Percentiles rank a stretch among this genome's conserved stretches.
Conservation (phyloP, 2,113 vertebrate genomes). For the Balaeniceps rex region DNA sequence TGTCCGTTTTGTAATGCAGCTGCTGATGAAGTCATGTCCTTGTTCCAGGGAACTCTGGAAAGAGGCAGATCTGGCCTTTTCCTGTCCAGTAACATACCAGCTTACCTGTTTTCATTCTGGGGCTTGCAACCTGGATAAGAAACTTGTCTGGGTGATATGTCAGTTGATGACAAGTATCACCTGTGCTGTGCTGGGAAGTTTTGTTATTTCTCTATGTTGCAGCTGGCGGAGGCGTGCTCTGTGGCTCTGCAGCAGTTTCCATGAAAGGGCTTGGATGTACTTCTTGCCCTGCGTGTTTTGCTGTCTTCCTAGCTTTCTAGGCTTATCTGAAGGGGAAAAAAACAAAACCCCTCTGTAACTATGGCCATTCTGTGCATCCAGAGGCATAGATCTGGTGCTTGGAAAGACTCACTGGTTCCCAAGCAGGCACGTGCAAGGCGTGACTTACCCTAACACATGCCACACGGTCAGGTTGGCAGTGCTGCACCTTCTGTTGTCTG, state of each 20-base stretch:
- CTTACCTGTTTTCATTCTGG: not conserved
- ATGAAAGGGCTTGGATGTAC: not conserved
- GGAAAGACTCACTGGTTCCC: not conserved
- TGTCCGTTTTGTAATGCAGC: not conserved
- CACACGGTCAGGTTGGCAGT: accelerated
- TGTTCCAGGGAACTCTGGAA: not conserved
- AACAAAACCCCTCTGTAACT: too few relatives aligned
- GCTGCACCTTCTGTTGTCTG: too few relatives aligned
- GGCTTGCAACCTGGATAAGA: not conserved
- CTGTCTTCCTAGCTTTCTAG: not conserved
- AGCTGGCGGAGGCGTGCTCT: not conserved
- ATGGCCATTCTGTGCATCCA: not conserved
- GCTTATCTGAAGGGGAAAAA: not conserved
- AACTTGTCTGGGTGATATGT: not conserved
- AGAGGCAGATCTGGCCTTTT: not conserved
- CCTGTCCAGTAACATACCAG: not conserved
- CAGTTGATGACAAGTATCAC: not conserved
- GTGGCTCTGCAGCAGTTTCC: not conserved
- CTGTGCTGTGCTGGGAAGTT: not conserved
- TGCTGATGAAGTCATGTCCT: not conserved
- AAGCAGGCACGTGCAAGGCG: accelerated
- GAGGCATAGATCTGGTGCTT: not conserved
- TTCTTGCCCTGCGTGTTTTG: not conserved
- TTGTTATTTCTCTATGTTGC: not conserved
- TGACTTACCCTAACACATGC: not conserved